These are phyloP conservation scores for Hemichromis elongatus DNA, from an alignment of 2,113 vertebrate species.

Conservation along the genomic window DNA sequence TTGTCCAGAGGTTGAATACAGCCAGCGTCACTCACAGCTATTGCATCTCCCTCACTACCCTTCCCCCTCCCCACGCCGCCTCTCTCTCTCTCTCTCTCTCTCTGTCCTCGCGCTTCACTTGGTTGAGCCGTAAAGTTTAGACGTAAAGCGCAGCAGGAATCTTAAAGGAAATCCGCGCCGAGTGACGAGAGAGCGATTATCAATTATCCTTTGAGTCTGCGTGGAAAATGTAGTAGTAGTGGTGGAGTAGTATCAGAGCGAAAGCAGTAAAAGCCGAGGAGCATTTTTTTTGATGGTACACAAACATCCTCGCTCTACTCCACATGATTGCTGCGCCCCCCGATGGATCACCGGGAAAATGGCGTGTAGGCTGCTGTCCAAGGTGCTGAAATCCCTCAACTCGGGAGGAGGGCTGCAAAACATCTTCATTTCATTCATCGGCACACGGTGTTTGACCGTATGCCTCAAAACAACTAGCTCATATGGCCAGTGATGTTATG, in stretches of 20 bases:
- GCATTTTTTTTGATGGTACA: background rate
- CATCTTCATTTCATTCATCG: background rate
- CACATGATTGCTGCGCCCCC: constrained; percentile 47
- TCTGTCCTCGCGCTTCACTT: background rate
- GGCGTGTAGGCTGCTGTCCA: constrained; percentile 35
- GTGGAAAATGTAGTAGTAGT: background rate
- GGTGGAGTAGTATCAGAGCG: background rate
- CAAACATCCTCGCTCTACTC: background rate
- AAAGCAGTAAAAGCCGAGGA: background rate
- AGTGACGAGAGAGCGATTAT: background rate
- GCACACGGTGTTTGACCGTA: background rate
- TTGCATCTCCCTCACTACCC: background rate
- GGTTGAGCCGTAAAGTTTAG: constrained; percentile 51
- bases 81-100: background rate
- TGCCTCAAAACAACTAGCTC: background rate
- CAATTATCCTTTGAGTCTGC: background rate
- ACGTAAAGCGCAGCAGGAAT: constrained; percentile 34
- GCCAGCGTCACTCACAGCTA: constrained; percentile 3
- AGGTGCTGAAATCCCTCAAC: constrained; percentile 50
- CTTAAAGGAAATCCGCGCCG: background rate
- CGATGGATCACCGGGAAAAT: background rate
- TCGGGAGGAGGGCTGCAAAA: background rate
- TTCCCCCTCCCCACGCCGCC: background rate
- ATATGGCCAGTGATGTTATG: background rate
- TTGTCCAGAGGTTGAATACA: background rate